Evolutionary conservation across 2,113 vertebrate genomes (phyloP), one percentile per base, ranked within the genome.

Genomic region (Laticauda colubrina): DNA sequence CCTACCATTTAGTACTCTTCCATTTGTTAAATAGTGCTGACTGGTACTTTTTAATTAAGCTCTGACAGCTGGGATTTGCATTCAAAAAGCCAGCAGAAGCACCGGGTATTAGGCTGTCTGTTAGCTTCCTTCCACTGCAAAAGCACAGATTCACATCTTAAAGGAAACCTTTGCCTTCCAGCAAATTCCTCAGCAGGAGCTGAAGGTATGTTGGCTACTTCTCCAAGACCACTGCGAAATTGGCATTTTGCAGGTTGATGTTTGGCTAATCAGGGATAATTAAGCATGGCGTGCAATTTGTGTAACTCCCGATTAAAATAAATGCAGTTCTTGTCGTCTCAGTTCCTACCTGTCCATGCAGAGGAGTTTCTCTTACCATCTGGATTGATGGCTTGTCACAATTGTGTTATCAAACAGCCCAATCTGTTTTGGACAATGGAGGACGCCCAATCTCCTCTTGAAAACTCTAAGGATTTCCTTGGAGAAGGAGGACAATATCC

Each of bases 41-140:
- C 96, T 97, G 94, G 96, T 97, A 96, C 93, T 96, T 98, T 98
- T 97, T 97, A 98, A 98, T 98, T 98, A 97, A 97, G 95, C 95
- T 94, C 95, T 97, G 97, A 97, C 97, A 97, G 96, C 93, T 96
- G 91, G 96, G 97, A 98, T 98, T 98, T 98, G 97, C 97, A 98
- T 98, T 97, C 97, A 93, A 98, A 98, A 98, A 97, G 97, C 96
- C 92, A 96, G 26, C 24, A 95, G 94, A 97, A 95, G 94, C 95
- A 48, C 95, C 93, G 34, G 0, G 95, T 94, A 96, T 95, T 94
- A 91, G 93, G 94, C 96, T 96, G 90, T 95, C 93, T 96, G 14
- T 93, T 96, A 69, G 95, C 96, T 96, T 91, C 54, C 85, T 90
- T 92, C n/a, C 51, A 57, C 45, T 61, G 39, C 18, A 55, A 86